phyloP scores from a whole-genome alignment of 2,113 vertebrate species.

The Thunnus thynnus region DNA sequence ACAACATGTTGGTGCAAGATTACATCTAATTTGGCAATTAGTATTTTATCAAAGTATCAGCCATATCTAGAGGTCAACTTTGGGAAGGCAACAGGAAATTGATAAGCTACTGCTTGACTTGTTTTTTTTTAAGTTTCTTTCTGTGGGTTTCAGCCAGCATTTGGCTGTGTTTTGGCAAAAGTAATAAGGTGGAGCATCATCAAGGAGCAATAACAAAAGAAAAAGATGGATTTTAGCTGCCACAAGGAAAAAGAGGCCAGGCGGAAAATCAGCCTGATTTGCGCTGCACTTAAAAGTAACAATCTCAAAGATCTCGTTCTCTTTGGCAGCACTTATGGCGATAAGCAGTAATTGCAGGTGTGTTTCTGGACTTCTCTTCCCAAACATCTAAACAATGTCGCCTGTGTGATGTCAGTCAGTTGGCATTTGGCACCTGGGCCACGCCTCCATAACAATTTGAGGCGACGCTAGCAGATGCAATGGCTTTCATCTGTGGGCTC shows the following conservation, averaged over 20 bases:
- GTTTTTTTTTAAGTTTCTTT: constrained; percentile 24
- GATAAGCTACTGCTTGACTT: not conserved
- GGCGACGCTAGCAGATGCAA: no score
- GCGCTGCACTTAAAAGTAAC: constrained; percentile 50
- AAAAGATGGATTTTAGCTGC: constrained; percentile 66
- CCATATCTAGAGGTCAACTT: not conserved
- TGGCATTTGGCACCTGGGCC: no score
- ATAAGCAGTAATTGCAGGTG: no score
- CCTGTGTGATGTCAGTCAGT: no score
- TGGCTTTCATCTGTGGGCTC: no score
- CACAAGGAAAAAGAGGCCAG: constrained; percentile 64
- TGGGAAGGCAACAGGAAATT: not conserved
- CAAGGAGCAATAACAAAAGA: constrained; percentile 53
- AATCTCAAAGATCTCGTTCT: no score
- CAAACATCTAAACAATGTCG: no score
- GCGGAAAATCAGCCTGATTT: constrained; percentile 72
- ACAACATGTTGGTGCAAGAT: constrained; percentile 48
- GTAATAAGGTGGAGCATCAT: constrained; percentile 32
- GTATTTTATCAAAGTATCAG: not conserved
- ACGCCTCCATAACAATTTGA: no score
- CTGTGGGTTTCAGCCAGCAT: constrained; percentile 22
- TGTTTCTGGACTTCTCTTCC: no score
- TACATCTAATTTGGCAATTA: constrained; percentile 37
- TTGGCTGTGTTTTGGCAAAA: constrained; percentile 47
- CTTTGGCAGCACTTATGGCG: no score